Evolutionary conservation across 2,113 vertebrate genomes (phyloP), one percentile per base, ranked within the genome.

Genomic region (Poeciliopsis turrubarensis): DNA sequence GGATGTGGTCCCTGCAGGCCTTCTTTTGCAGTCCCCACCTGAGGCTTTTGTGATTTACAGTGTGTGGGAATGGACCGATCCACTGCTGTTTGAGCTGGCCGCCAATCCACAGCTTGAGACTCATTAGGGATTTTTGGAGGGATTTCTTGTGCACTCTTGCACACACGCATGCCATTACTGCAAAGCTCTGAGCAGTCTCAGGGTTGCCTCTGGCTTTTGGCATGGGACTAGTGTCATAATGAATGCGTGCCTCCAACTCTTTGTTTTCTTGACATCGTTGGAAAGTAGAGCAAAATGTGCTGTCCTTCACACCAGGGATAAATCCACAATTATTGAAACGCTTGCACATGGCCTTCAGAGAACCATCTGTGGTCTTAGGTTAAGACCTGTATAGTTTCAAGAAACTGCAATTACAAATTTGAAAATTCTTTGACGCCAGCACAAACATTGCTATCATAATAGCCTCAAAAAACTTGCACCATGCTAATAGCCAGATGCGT

Each of bases 21-120:
- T 73, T 83, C 75, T 75, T 37, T 72, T 81, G 70, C 67, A 74
- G 84, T 82, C 84, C 80, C 81, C 87, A 84, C 83, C 86, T 85
- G 76, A 91, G 83, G 91, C 92, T 89, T 91, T 86, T 69, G 76
- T 90, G 93, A 95, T 95, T 95, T 95, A 95, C 91, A 77, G 92
- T 30, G 91, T 95, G 93, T 87, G 86, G 83, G 85, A 89, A 69
- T 67, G 82, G 90, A 93, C 89, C 90, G 89, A 95, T 95, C 91
- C 89, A 86, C 88, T 72, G 88, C 90, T 82, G 83, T 90, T 87
- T 86, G 84, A 90, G 88, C 80, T 22, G 74, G 65, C 85, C 26
- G 47, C 86, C 79, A 75, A 72, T 81, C 79, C 86, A 61, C 82
- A 79, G 75, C 81, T 78, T 64, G 73, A 87, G 74, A 81, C 91